These are phyloP conservation scores for Pollenia griseotomentosa DNA, from an alignment of 2,888 invertebrate genomes.

Conservation along the genomic window DNA sequence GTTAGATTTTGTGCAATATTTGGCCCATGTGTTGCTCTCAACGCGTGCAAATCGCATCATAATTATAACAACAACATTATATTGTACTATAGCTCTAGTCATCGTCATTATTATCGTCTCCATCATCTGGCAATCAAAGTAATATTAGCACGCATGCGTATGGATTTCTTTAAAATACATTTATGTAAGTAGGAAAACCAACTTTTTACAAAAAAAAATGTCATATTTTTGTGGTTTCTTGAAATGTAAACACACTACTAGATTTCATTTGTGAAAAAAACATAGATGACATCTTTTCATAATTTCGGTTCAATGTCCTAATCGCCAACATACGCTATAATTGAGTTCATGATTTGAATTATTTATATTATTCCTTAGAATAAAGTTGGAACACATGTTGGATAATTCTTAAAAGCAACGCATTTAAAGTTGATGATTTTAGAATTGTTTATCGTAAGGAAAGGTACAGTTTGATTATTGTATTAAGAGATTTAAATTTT, in stretches of 20 bases:
- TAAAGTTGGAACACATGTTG: conserved; percentile 46
- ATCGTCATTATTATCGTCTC: neutral
- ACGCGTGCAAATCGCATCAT: conserved; percentile 65
- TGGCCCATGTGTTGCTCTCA: conserved; percentile 58
- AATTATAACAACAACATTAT: conserved; percentile 18
- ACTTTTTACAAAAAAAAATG: neutral
- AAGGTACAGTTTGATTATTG: conserved; percentile 43
- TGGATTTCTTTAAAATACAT: conserved; percentile 33
- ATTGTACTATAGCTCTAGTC: conserved; percentile 1
- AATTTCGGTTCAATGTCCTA: conserved; percentile 66
- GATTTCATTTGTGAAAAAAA: conserved; percentile 41
- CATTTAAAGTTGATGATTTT: conserved; percentile 23
- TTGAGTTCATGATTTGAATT: conserved; percentile 52
- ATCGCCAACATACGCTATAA: conserved; percentile 41
- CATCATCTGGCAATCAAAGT: conserved; percentile 14
- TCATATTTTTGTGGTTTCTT: conserved; percentile 64
- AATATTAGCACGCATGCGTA: conserved; percentile 68
- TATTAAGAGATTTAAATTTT: no score
- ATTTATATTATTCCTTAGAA: conserved; percentile 38
- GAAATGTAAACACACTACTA: conserved; percentile 60
- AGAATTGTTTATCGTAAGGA: neutral
- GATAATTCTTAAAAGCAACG: conserved; percentile 2
- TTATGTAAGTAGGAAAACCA: neutral
- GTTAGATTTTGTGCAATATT: conserved; percentile 54
- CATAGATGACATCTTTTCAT: conserved; percentile 43